Evolutionary conservation across 2,797 vertebrate species (phyloP), one percentile per base, ranked within the genome.

Genomic region (Salarias fasciatus): DNA sequence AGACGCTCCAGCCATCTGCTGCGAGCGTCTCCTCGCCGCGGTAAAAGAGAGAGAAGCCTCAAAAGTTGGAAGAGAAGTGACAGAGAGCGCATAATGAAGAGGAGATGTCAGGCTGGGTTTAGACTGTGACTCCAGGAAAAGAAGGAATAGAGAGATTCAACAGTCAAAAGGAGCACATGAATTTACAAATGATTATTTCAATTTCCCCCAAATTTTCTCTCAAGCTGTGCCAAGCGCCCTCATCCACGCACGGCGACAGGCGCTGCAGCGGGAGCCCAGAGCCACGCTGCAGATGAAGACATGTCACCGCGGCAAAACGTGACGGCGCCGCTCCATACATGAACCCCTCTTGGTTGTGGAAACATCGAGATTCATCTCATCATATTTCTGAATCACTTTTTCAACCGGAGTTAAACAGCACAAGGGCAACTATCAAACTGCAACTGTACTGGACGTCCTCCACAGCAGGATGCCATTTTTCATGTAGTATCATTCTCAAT

Each of bases 1-100:
- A 88, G 80, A 85, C 30, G 69, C 61, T 69, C 41, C 1, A 62
- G 75, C 82, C 85, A 84, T 87, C 84, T 87, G 89, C 72, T 86
- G 68, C 7, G 75, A 84, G 77, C 38, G 42, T 59, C 79, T 86
- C 65, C 55, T 24, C 40, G 67, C 77, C 47, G 63, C 63, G 48
- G 73, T 74, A 66, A 79, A 74, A 63, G 51, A 77, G 65, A 83
- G 58, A 84, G 52, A 63, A 72, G 53, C 60, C 82, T 84, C 66
- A 58, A 55, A 70, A 70, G 67, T 67, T n/a, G 68, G 40, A 24
- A 77, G 73, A 44, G 42, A 54, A 77, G 66, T 64, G 76, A 68
- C 61, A 77, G 60, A 46, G 42, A 72, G 56, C 10, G 75, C 73
- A 79, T 82, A 78, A 86, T 77, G 60, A 83, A 77, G 65, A n/a